A percentile compares a stretch with the other conserved stretches of the same genome.
These are phyloP conservation scores for Teinopalpus imperialis DNA, from an alignment of 2,888 invertebrate species.

Conservation along the genomic window DNA sequence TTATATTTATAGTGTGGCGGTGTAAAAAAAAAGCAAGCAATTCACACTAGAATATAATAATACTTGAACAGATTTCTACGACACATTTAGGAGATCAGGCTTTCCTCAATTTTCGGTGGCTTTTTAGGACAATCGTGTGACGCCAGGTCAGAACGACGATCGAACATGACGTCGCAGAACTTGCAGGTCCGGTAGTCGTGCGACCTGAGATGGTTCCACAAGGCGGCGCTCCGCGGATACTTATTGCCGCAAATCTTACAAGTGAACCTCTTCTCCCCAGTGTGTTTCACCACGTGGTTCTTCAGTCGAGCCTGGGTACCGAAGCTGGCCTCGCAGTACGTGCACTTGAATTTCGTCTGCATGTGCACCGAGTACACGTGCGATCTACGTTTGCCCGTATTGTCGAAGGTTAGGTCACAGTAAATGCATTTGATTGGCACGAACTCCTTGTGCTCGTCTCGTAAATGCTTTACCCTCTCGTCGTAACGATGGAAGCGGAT, in stretches of 20 bases:
- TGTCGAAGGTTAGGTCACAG: constrained; percentile 1
- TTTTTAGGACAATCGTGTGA: not conserved
- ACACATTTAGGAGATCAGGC: not conserved
- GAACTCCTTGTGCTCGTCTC: not conserved
- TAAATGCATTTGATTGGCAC: not conserved
- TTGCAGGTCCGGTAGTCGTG: constrained; percentile 1
- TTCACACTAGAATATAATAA: constrained; percentile 9
- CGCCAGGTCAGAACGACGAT: not conserved
- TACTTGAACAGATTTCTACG: no score
- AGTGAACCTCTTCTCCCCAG: constrained; percentile 1
- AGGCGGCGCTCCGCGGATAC: not conserved
- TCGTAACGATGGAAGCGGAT: constrained; percentile 4
- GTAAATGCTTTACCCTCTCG: constrained; percentile 1
- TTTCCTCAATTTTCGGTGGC: not conserved
- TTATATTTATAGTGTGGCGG: no score
- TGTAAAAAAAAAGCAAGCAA: no score
- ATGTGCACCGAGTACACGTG: constrained; percentile 3
- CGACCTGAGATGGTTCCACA: not conserved
- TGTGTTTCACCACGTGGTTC: constrained; percentile 9
- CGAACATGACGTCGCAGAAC: constrained; percentile 4
- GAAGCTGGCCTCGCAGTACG: constrained; percentile 1
- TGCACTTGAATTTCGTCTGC: not conserved
- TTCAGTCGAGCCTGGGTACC: not conserved
- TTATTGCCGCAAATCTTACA: constrained; percentile 2
- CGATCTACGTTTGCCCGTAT: not conserved